A percentile compares a stretch with the other conserved stretches of the same genome.
Conservation (phyloP, 2,888 invertebrate species). For the Philereme vetulata region DNA sequence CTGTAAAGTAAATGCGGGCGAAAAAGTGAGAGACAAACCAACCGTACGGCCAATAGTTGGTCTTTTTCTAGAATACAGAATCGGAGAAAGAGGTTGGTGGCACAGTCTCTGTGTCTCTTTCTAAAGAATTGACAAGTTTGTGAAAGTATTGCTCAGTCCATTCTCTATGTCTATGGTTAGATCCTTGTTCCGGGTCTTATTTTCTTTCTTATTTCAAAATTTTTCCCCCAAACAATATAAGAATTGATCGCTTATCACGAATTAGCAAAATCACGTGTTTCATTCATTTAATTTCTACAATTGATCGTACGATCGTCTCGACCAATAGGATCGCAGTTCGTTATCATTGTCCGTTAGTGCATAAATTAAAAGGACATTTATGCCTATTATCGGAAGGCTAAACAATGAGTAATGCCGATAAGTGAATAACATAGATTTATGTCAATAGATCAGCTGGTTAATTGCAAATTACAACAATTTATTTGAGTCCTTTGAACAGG, state of each 20-base stretch:
- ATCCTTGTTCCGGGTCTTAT: too few species aligned
- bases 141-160: too few species aligned
- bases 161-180: too few species aligned
- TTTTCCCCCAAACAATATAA: neutral
- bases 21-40: too few species aligned
- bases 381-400: neutral
- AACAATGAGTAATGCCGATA: constrained; percentile 13
- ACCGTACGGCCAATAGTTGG: too few species aligned
- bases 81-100: too few species aligned
- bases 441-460: neutral
- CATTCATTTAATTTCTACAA: constrained; percentile 3
- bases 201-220: too few species aligned
- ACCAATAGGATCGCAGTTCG: constrained; percentile 30
- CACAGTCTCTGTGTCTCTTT: too few species aligned
- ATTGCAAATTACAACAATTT: neutral
- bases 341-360: constrained; percentile 23
- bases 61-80: too few species aligned
- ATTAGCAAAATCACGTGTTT: constrained; percentile 26
- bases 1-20: too few species aligned
- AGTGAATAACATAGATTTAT: constrained; percentile 13
- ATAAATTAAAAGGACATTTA: constrained; percentile 17
- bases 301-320: constrained; percentile 36
- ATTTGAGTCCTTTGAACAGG: neutral
- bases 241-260: constrained; percentile 7
- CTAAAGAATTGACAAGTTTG: too few species aligned